Percentiles rank a stretch among this genome's conserved stretches.
Conservation (phyloP, 2,888 invertebrate species). For the Epsilonema sp. region DNA sequence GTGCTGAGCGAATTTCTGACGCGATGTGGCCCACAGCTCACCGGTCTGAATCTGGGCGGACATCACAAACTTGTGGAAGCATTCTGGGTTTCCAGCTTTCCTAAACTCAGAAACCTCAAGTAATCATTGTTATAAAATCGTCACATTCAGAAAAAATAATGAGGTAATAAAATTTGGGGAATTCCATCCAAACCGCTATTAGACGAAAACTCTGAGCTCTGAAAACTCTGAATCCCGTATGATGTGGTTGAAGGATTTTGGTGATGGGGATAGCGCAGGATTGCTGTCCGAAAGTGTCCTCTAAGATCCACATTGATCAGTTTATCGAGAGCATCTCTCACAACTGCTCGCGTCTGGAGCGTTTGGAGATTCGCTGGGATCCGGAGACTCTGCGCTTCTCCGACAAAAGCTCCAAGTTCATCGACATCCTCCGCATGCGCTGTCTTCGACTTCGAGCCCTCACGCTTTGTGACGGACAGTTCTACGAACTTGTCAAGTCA, state of each 20-base stretch:
- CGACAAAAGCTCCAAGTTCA: constrained; percentile 97
- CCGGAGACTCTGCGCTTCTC: constrained; percentile 93
- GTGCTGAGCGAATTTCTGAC: constrained; percentile 73
- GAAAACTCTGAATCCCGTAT: too few species aligned
- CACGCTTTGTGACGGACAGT: constrained; percentile 88
- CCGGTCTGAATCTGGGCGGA: constrained; percentile 64
- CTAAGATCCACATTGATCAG: constrained; percentile 60
- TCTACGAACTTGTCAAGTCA: constrained; percentile 95
- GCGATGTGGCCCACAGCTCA: constrained; percentile 65
- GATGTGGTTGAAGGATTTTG: constrained; percentile 61
- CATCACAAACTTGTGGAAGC: constrained; percentile 73
- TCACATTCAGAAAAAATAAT: too few species aligned
- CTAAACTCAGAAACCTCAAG: constrained; percentile 74
- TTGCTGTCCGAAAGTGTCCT: constrained; percentile 76
- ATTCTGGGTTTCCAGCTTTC: constrained; percentile 84
- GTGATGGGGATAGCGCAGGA: constrained; percentile 93
- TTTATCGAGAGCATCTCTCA: constrained; percentile 91
- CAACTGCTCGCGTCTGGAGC: constrained; percentile 63
- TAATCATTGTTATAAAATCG: too few species aligned
- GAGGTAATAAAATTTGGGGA: too few species aligned
- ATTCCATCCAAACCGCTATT: too few species aligned
- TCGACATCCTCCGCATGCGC: constrained; percentile 83
- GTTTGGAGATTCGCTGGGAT: constrained; percentile 91
- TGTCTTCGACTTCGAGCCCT: constrained; percentile 77
- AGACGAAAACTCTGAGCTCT: too few species aligned